Conservation (phyloP, 53 echinoderm and acorn worm genomes). For the Apostichopus leukothele region DNA sequence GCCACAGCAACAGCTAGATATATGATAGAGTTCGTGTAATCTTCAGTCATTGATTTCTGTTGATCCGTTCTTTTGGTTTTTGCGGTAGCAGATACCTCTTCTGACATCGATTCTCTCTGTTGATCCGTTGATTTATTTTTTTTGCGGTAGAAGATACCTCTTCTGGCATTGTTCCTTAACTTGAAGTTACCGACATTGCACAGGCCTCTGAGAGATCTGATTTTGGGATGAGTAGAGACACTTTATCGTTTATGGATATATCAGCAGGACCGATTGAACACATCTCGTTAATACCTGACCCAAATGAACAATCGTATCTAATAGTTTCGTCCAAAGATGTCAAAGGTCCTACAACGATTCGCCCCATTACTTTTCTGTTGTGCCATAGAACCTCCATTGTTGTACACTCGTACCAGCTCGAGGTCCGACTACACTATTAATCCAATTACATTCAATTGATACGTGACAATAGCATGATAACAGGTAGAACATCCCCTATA, state of each 20-base stretch:
- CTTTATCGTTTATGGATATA: neutral
- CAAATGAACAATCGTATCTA: too few species aligned
- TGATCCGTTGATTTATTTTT: too few species aligned
- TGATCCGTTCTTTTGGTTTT: too few species aligned
- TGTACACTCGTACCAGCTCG: neutral
- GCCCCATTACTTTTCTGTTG: neutral
- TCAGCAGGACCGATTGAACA: conserved; percentile 8
- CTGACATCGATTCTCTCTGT: too few species aligned
- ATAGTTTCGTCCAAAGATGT: neutral
- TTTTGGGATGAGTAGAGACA: neutral
- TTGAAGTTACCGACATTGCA: neutral
- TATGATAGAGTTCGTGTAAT: too few species aligned
- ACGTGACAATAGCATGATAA: neutral
- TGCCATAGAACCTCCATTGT: neutral
- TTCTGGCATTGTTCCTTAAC: too few species aligned
- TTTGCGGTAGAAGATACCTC: too few species aligned
- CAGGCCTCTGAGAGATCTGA: neutral
- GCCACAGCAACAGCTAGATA: too few species aligned
- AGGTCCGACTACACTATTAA: neutral
- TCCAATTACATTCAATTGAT: neutral
- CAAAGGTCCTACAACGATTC: neutral
- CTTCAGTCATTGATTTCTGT: too few species aligned
- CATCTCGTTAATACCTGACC: too few species aligned
- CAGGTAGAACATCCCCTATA: neutral
- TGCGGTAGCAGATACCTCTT: too few species aligned